Conservation (phyloP, 2,797 vertebrate genomes). For the Pipistrellus pygmaeus region DNA sequence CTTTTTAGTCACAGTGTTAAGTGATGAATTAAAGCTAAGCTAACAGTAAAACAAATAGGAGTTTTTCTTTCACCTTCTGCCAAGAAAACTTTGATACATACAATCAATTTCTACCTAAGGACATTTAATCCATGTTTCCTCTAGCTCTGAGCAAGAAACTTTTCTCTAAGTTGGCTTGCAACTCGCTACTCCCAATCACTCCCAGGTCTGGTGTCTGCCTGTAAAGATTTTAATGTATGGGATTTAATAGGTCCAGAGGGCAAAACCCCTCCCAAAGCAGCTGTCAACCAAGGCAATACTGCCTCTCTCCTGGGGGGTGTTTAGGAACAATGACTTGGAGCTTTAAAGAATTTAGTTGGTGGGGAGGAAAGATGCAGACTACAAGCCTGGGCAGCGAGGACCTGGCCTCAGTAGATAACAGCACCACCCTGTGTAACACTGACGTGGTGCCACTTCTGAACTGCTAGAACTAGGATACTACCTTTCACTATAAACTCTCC, state of each 20-base stretch:
- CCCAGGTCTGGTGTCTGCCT: not conserved
- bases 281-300: not conserved
- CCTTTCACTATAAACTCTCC: not conserved
- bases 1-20: not conserved
- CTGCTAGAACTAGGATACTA: not conserved
- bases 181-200: not conserved
- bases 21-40: not conserved
- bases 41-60: not conserved
- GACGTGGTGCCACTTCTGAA: not conserved
- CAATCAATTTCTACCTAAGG: not conserved
- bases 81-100: not conserved
- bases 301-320: not conserved
- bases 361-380: not conserved
- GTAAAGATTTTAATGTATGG: not conserved
- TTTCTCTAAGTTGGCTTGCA: not conserved
- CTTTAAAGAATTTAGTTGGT: too few relatives aligned
- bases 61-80: not conserved
- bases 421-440: too few relatives aligned
- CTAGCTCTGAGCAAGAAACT: not conserved
- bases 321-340: not conserved
- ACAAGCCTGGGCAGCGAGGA: not conserved
- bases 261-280: not conserved
- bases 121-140: not conserved
- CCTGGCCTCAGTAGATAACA: not conserved
- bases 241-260: not conserved